phyloP scores from a whole-genome alignment of 1,140 invertebrate species.

The Potamilus streckersoni region DNA sequence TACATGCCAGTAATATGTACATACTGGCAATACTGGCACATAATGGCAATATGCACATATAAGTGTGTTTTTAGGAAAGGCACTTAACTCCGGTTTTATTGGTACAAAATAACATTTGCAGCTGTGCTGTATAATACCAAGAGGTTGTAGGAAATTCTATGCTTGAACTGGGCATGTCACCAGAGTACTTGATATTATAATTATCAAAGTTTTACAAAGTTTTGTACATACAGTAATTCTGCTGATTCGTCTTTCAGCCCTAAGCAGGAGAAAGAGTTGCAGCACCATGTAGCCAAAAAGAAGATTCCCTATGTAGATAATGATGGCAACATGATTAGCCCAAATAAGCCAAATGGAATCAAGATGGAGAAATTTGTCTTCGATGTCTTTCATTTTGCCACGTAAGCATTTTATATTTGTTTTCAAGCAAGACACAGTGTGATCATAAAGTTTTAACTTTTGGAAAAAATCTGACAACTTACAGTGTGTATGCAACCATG shows the following conservation, averaged over 20 bases:
- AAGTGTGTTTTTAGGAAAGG: too few species aligned
- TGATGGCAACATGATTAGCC: constrained; percentile 79
- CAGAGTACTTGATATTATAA: too few species aligned
- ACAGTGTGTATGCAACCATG: background rate
- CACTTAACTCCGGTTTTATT: too few species aligned
- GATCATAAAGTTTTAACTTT: background rate
- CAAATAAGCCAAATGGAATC: constrained; percentile 91
- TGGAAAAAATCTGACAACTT: background rate
- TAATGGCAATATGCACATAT: too few species aligned
- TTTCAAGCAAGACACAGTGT: background rate
- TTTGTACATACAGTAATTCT: too few species aligned
- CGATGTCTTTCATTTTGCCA: constrained; percentile 95
- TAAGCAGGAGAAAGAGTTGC: constrained; percentile 73
- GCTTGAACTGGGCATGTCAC: too few species aligned
- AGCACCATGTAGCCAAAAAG: constrained; percentile 96
- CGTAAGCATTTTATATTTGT: constrained; percentile 68
- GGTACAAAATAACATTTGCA: too few species aligned
- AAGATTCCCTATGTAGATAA: constrained; percentile 92
- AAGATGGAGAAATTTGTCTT: constrained; percentile 99
- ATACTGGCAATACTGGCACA: too few species aligned
- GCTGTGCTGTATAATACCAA: too few species aligned
- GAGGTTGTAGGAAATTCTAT: too few species aligned
- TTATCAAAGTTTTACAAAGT: too few species aligned
- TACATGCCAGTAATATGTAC: too few species aligned
- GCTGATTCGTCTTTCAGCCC: constrained; percentile 35